Percentiles rank a stretch among this genome's conserved stretches.
These are phyloP conservation scores for Sarcophaga carnaria DNA, from an alignment of 2,888 invertebrate genomes.

Conservation along the genomic window DNA sequence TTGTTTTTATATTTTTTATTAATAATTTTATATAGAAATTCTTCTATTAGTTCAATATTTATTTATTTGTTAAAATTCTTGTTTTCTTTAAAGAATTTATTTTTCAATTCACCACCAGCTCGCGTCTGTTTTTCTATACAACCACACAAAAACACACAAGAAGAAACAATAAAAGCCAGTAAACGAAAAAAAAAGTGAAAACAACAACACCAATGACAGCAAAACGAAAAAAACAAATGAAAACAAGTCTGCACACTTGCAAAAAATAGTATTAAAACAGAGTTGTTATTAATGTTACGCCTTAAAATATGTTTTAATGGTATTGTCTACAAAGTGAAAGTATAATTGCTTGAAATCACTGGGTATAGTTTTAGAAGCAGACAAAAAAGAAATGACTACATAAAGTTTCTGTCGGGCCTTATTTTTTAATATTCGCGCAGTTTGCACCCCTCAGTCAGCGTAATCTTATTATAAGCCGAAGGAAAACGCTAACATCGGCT, in stretches of 20 bases:
- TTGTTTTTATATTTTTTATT: neutral
- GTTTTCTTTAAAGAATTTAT: conserved; percentile 39
- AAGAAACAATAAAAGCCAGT: conserved; percentile 36
- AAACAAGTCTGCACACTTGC: conserved; percentile 37
- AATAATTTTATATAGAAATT: no score
- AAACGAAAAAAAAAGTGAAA: conserved; percentile 55
- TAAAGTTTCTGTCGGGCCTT: no score
- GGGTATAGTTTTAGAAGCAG: neutral
- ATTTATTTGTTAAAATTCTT: neutral
- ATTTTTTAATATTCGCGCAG: no score
- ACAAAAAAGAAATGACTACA: no score
- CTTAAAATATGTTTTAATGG: neutral
- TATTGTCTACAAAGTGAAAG: neutral
- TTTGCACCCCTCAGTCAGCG: no score
- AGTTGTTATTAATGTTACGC: neutral
- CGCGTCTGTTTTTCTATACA: conserved; percentile 50
- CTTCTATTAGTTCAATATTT: neutral
- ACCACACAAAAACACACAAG: conserved; percentile 47
- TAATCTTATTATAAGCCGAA: no score
- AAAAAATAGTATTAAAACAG: conserved; percentile 11
- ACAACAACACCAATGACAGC: conserved; percentile 45
- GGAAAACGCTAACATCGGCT: no score
- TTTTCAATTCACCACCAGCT: conserved; percentile 5
- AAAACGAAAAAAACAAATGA: conserved; percentile 31
- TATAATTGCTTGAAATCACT: neutral